Base-by-base conservation (phyloP, 64 coral and sea anemone genomes). In the Actinia tenebrosa region DNA sequence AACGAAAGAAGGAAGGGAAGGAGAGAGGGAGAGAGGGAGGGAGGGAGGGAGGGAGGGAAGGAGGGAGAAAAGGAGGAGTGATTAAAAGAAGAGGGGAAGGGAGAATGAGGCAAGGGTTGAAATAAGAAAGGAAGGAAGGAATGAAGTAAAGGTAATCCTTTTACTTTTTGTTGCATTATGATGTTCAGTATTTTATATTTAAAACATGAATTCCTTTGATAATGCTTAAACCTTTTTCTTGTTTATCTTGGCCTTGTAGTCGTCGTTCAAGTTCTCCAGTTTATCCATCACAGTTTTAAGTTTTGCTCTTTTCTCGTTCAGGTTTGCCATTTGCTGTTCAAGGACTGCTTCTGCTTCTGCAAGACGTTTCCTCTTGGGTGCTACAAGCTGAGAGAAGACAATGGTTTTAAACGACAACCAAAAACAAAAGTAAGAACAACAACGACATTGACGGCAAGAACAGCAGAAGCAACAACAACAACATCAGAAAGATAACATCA, bases 341-440 rank as follows among this genome's bases (percentile, higher is more conserved):
- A 98, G 88, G 18, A 84, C 71, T 16, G 93, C 88, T 45, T 98
- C 90, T 22, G 96, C 96, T 69, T 98, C 93, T 26, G 53, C 15
- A 19, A 98, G 91, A 15, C 93, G 93, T 82, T 95, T 98, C 30
- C 85, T 91, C 45, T 98, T 98, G 16, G 96, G 96, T 4, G 93
- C 96, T 16, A 98, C 93, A 45, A 98, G 87, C 96, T 98, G 15
- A 47, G 37, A 10, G 60, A 63, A 78, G 47, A 50, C 30, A 50
- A 50, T 50, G 47, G 47, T 8, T 50, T 50, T 50, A 4, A 50
- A 50, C 47, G 7, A 50, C 47, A 50, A 50, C 47, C 2, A 63
- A 63, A 16, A 64, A 22, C 9, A 22, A 64, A 3, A 64, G 22
- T n/a, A 64, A 11, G 18, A 64, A 11, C 62, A 64, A 11, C 62